phyloP scores from a whole-genome alignment of 2,113 vertebrate genomes.

The Elephantulus edwardii region DNA sequence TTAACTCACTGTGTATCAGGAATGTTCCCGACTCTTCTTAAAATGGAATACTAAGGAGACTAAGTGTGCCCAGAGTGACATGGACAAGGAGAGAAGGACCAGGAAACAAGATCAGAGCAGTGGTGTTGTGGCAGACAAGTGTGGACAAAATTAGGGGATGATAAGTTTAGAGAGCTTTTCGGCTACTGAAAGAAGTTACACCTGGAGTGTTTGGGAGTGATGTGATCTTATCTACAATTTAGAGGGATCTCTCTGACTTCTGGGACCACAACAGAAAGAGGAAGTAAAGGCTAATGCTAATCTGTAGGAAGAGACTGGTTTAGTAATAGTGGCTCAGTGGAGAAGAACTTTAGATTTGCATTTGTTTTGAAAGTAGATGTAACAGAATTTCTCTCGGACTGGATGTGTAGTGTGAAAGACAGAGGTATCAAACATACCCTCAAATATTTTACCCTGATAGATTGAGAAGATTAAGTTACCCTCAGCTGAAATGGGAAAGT shows the following conservation, averaged over 20 bases:
- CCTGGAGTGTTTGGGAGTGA: neutral
- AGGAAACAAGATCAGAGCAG: neutral
- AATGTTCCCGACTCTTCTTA: neutral
- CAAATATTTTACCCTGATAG: neutral
- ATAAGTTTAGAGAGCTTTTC: neutral
- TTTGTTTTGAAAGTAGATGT: neutral
- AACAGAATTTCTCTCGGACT: neutral
- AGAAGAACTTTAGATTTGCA: neutral
- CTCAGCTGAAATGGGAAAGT: neutral
- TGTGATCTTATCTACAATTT: neutral
- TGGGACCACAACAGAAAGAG: too few relatives aligned
- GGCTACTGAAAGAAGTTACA: neutral
- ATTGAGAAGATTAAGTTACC: neutral
- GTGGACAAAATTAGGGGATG: neutral
- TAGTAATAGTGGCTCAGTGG: too few relatives aligned
- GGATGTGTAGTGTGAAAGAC: neutral
- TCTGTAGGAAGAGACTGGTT: neutral
- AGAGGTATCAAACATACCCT: neutral
- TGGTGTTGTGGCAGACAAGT: too few relatives aligned
- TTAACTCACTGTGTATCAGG: neutral
- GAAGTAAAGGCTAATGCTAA: neutral
- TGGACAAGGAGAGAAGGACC: neutral
- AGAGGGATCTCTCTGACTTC: neutral
- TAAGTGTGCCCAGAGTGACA: neutral
- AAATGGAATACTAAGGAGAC: neutral